phyloP scores from a whole-genome alignment of 1,140 invertebrate species.

The Colletes gigas region DNA sequence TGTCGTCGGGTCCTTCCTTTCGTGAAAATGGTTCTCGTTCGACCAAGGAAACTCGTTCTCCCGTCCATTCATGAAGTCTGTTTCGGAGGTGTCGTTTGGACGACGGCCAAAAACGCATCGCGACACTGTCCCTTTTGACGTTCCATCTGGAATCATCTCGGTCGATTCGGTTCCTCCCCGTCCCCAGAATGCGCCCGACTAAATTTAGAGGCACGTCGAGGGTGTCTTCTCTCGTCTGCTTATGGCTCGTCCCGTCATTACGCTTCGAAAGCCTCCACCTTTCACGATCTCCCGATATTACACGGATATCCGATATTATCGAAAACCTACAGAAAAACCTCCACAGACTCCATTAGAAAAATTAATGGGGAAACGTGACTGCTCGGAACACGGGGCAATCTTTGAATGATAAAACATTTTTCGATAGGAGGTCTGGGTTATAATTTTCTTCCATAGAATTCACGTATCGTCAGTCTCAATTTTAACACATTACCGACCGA shows the following conservation, averaged over 20 bases:
- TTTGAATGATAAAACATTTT: no score
- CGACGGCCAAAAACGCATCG: constrained; percentile 64
- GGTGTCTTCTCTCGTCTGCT: constrained; percentile 15
- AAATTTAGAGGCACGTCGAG: constrained; percentile 65
- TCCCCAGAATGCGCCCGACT: constrained; percentile 58
- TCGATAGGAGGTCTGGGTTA: no score
- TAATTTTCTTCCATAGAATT: no score
- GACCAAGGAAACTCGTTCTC: constrained; percentile 5
- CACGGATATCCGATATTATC: no score
- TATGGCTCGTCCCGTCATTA: constrained; percentile 24
- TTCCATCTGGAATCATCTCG: constrained; percentile 54
- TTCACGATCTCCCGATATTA: neutral
- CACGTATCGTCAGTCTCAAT: no score
- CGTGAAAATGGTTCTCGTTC: constrained; percentile 20
- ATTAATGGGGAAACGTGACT: no score
- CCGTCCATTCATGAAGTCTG: constrained; percentile 56
- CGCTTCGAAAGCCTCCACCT: neutral
- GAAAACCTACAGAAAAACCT: neutral
- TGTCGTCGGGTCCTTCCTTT: constrained; percentile 9
- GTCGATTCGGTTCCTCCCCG: constrained; percentile 31
- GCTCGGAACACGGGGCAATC: no score
- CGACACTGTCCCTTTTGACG: constrained; percentile 59
- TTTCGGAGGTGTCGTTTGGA: constrained; percentile 47
- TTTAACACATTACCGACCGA: no score
- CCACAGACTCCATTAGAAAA: no score